Evolutionary conservation across 2,888 invertebrate species (phyloP), one percentile per base, ranked within the genome.

Genomic region (Bedellia somnulentella): DNA sequence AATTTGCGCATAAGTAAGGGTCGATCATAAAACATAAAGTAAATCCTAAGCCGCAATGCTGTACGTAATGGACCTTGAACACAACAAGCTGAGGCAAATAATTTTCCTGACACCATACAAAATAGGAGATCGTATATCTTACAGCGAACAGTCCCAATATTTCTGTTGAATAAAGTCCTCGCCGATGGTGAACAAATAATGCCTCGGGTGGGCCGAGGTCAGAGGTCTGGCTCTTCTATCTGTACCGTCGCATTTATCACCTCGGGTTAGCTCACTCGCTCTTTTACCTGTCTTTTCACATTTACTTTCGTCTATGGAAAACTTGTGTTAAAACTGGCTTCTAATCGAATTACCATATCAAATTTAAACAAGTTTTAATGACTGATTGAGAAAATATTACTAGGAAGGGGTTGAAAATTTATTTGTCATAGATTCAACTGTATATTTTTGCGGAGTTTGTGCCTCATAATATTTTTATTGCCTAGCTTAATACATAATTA

Each of bases 101-200:
- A 9, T 6, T 24, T 24, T 4, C 24, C 24, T 24, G 24, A 24
- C 24, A 24, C 24, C 15, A 9, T n/a, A 8, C 15, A 17, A 26
- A 29, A 15, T 10, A 22, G 24, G 18, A 17, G 10, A 12, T 24
- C 9, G 29, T 30, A 16, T 29, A 31, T 26, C 28, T 29, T 15
- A 11, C 21, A 4, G 18, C 16, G 25, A 35, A 24, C 33, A 24
- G 26, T 27, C 24, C 6, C 32, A 37, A 30, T 35, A 36, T 30
- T 33, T 24, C 24, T 13, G 24, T 13, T 6, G 24, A 24, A 24
- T 24, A 24, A 26, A 16, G 24, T 32, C 28, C 14, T 32, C 24
- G 27, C 34, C 24, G 10, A 44, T 44, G 42, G 43, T 44, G 48
- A 44, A 46, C 41, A 41, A 48, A 49, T 44, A 46, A 47, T 47